A percentile compares a stretch with the other conserved stretches of the same genome.
Evolutionary conservation across 53 echinoderm and acorn worm genomes (phyloP).

Genomic region (Henricia sp.): DNA sequence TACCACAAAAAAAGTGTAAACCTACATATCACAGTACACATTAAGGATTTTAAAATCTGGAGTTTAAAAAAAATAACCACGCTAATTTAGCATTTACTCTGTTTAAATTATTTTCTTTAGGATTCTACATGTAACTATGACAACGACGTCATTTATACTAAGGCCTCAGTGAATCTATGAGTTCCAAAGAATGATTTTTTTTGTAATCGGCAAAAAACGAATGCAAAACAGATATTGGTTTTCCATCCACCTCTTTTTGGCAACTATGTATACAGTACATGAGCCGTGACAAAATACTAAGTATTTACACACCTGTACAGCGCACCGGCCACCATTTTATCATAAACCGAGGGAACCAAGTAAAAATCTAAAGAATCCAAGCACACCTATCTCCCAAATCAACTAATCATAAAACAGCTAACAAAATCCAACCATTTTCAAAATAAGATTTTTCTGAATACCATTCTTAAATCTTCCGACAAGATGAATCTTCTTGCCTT

Average conservation of each 20-base stretch:
- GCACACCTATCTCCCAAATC: neutral
- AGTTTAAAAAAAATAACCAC: neutral
- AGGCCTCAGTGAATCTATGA: constrained; percentile 57
- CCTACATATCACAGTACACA: neutral
- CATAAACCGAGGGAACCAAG: neutral
- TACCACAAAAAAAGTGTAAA: neutral
- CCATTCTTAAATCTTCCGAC: neutral
- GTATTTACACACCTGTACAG: constrained; percentile 43
- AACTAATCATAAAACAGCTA: constrained; percentile 2
- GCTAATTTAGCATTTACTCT: neutral
- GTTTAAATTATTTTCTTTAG: neutral
- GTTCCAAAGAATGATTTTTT: constrained; percentile 24
- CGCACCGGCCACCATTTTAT: neutral
- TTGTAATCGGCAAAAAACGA: constrained; percentile 8
- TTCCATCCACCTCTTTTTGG: neutral
- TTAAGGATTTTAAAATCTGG: constrained; percentile 14
- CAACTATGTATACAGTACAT: constrained; percentile 18
- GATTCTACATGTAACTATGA: constrained; percentile 56
- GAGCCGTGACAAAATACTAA: constrained; percentile 12
- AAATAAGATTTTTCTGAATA: constrained; percentile 47
- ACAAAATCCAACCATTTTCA: neutral
- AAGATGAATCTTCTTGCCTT: constrained; percentile 4
- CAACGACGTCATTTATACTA: constrained; percentile 34
- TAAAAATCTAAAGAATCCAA: constrained; percentile 15
- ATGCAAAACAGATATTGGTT: constrained; percentile 5